Evolutionary conservation across 2,888 invertebrate species (phyloP), one percentile per base, ranked within the genome.

Genomic region (Eilema griseolum): DNA sequence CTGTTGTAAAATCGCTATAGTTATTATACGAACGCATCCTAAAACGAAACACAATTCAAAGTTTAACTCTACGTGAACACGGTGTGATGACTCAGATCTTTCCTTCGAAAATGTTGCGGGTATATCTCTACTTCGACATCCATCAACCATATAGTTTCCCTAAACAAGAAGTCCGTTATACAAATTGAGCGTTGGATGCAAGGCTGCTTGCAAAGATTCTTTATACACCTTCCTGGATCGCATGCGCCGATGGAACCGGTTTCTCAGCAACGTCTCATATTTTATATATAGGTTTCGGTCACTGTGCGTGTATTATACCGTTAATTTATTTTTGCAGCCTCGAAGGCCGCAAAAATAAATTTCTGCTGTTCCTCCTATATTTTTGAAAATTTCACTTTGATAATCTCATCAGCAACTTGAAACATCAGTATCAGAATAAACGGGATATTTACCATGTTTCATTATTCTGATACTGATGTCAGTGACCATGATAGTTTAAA

Each of bases 1-100:
- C n/a, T n/a, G 8, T 52, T 52, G 52, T n/a, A 24, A 41, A 61
- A 61, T 26, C 61, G 7, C 12, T 26, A 24, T 20, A 37, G 41
- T 3, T 62, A 23, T 41, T 31, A 46, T 62, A 61, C 75, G 69
- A 70, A 75, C 69, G 46, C 70, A 52, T 70, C 76, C 59, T 76
- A 73, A 41, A 59, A 70, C 70, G 70, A 66, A 69, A 64, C 28
- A 28, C 71, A 65, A 73, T 80, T 71, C 74, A 75, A 72, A 71
- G 69, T 79, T 75, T 72, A 70, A 65, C 62, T 80, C 68, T 71
- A 64, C 66, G 73, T 70, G 62, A 75, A 72, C 81, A 70, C 61
- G 76, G 74, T 80, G 12, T 31, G 59, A 68, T 82, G 82, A 82
- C 73, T 81, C 81, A 82, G 74, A 78, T 78, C 71, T 81, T 74